A percentile compares a stretch with the other conserved stretches of the same genome.
These are phyloP conservation scores for Chelonoidis abingdonii DNA, from an alignment of 2,113 vertebrate genomes.

Conservation along the genomic window DNA sequence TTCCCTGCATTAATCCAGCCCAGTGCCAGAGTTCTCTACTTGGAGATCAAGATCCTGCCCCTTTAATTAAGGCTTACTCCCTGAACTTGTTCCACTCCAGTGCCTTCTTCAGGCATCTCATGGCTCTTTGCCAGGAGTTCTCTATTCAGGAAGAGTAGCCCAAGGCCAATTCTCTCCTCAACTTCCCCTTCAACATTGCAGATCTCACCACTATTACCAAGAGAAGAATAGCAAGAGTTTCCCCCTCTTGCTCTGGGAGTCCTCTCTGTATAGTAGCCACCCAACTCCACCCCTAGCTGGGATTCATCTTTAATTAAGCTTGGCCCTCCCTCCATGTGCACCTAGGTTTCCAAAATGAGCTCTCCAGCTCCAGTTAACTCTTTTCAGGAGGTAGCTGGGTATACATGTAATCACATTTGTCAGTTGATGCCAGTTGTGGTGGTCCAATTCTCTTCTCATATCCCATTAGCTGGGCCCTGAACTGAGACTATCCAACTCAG, in stretches of 20 bases:
- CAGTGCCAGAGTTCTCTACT: neutral
- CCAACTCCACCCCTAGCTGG: neutral
- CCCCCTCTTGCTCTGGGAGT: neutral
- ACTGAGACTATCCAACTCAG: rapidly evolving
- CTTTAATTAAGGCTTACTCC: neutral
- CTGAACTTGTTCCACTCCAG: no score
- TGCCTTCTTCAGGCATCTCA: neutral
- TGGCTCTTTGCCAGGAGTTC: neutral
- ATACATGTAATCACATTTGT: neutral
- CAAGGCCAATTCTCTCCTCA: neutral
- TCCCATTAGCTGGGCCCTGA: neutral
- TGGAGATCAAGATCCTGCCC: neutral
- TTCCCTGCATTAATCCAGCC: no score
- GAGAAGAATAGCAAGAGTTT: neutral
- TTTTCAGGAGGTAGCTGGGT: neutral
- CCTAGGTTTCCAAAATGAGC: neutral
- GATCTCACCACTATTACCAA: neutral
- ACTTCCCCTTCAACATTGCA: neutral
- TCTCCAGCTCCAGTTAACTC: neutral
- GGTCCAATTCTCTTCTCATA: neutral
- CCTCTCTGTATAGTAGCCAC: neutral
- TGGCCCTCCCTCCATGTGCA: neutral
- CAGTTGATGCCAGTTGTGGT: neutral
- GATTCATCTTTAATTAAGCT: neutral
- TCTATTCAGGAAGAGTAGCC: neutral